Conservation (phyloP, 2,113 vertebrate genomes). For the Cyanoramphus novaezelandiae region DNA sequence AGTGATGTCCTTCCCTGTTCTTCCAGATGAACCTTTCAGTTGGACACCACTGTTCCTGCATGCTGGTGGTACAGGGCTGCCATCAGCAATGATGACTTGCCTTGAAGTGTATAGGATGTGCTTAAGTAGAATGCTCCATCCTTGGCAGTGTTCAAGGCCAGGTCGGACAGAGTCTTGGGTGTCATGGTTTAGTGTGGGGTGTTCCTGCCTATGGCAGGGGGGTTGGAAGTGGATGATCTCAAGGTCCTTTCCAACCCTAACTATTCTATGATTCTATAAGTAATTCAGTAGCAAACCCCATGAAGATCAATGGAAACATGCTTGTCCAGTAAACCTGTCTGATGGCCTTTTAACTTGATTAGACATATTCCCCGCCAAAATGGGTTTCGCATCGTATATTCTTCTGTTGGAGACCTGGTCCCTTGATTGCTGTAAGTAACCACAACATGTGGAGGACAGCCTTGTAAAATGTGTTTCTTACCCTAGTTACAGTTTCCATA, state of each 20-base stretch:
- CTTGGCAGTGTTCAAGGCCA: neutral
- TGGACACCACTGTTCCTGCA: neutral
- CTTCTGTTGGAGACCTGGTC: neutral
- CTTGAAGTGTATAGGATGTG: neutral
- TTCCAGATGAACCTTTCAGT: neutral
- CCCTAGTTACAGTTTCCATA: neutral
- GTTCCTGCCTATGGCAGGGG: neutral
- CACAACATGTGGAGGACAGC: neutral
- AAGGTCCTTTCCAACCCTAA: neutral
- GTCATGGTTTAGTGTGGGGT: neutral
- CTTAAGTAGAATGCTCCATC: neutral
- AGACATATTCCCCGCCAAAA: neutral
- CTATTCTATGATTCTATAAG: neutral
- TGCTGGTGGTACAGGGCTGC: neutral
- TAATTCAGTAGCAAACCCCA: neutral
- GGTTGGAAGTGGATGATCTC: neutral
- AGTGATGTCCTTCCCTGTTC: neutral
- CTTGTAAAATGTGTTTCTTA: neutral
- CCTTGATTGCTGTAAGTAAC: neutral
- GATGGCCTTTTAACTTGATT: neutral
- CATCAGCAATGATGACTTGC: neutral
- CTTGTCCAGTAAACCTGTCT: neutral
- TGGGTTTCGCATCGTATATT: rapidly evolving
- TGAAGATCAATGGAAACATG: neutral
- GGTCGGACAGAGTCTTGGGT: neutral